These are phyloP conservation scores for Gobionotothen gibberifrons DNA, from an alignment of 2,797 vertebrate species.

Conservation along the genomic window DNA sequence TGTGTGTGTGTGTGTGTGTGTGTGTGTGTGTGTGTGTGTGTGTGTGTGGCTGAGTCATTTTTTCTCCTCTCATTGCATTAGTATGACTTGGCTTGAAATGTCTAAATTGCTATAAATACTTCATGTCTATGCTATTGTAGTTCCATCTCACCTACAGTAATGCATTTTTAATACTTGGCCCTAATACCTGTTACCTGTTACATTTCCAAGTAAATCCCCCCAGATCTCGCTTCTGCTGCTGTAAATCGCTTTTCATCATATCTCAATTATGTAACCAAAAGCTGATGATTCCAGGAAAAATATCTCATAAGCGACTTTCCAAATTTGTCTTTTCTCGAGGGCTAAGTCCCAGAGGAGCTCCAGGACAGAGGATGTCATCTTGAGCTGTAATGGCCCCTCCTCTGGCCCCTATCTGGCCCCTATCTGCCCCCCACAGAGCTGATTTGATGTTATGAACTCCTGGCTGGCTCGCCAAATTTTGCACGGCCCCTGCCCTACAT, in stretches of 20 bases:
- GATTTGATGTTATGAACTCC: constrained; percentile 66
- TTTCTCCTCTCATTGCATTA: constrained; percentile 41
- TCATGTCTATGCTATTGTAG: constrained; percentile 16
- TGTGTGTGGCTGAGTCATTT: constrained; percentile 16
- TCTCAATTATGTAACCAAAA: constrained; percentile 68
- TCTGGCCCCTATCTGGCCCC: constrained; percentile 45
- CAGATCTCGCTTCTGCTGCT: constrained; percentile 46
- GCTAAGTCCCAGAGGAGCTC: constrained; percentile 57
- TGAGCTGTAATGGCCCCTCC: constrained; percentile 42
- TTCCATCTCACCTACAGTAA: constrained; percentile 53
- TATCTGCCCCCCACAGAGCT: constrained; percentile 48
- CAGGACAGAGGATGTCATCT: constrained; percentile 55
- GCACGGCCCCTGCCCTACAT: constrained; percentile 55
- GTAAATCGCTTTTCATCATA: constrained; percentile 54
- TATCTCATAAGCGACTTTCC: constrained; percentile 67
- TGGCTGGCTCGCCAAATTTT: constrained; percentile 48
- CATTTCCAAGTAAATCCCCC: constrained; percentile 53
- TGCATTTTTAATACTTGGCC: constrained; percentile 66
- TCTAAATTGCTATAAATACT: constrained; percentile 57
- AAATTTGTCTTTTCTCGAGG: constrained; percentile 56
- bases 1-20: too few species aligned
- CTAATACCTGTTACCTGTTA: constrained; percentile 69
- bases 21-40: background rate
- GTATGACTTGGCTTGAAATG: constrained; percentile 52
- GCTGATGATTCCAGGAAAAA: constrained; percentile 67